Evolutionary conservation across 2,888 invertebrate species (phyloP), one percentile per base, ranked within the genome.

Genomic region (Griposia aprilina): DNA sequence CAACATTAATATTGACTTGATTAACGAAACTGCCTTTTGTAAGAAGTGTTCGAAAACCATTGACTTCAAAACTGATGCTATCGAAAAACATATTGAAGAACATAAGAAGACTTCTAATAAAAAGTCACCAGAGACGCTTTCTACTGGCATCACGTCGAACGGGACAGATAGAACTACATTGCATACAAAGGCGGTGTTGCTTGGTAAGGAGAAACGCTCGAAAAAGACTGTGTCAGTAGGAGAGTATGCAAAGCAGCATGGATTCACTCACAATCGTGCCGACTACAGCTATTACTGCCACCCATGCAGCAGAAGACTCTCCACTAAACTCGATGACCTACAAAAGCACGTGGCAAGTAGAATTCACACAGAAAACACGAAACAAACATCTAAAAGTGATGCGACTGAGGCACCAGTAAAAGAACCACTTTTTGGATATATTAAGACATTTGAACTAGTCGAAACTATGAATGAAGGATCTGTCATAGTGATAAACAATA

Each of bases 271-370:
- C 20, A 86, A 86, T 59, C 72, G 72, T 7, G 76, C 83, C 0
- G 84, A 85, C 17, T 48, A 57, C 0, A 84, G 84, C 41, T 85
- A 70, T 23, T 85, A 85, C 65, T 85, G 85, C 48, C 75, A 62
- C 2, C 55, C 63, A 0, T 85, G 85, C 30, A 36, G 48, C 1
- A 63, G 86, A 11, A 77, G 86, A 13, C 60, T 85, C 11, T 55
- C 75, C 0, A 20, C 55, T 30, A 73, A n/a, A 2, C 80, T 80
- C 13, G 26, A 69, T 1, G 72, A 74, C 6, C 52, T 85, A 36
- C 60, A 83, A 57, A 74, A 74, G 48, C 85, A 85, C 3, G 75
- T 81, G 2, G 52, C 30, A 10, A 80, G 74, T 62, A 81, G 23
- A 48, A 69, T 20, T 36, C 85, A 85, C 36, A 62, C 36, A 17